These are phyloP conservation scores for Oxytorus armatus DNA, from an alignment of 2,888 invertebrate genomes.

Conservation along the genomic window DNA sequence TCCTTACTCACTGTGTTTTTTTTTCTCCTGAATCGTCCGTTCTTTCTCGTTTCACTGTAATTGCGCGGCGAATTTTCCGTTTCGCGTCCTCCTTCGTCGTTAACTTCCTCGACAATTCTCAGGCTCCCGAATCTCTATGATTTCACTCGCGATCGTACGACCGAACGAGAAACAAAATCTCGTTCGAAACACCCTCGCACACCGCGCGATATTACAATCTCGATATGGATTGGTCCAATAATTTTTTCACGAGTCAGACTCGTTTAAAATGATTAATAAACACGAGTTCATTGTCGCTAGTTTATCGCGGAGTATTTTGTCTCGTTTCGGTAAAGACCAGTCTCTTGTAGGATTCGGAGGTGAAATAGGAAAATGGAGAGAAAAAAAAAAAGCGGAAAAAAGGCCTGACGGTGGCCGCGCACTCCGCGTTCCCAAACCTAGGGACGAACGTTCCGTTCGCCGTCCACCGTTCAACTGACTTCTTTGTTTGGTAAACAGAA, in stretches of 20 bases:
- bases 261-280: neutral
- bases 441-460: conserved; percentile 73
- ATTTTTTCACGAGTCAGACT: neutral
- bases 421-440: conserved; percentile 53
- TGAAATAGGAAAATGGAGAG: neutral
- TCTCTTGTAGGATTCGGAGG: neutral
- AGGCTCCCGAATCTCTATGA: too few species aligned
- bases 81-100: neutral
- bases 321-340: neutral
- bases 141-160: neutral
- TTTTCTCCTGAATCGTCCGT: neutral
- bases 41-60: neutral
- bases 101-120: neutral
- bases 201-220: too few species aligned
- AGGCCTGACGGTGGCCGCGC: conserved; percentile 42
- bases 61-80: too few species aligned
- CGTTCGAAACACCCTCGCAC: conserved; percentile 5
- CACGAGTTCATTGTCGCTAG: conserved; percentile 1
- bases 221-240: too few species aligned
- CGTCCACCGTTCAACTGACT: conserved; percentile 78
- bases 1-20: conserved; percentile 31
- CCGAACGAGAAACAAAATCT: conserved; percentile 8
- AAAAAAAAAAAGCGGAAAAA: neutral
- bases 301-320: conserved; percentile 2
- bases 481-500: conserved; percentile 84